Percentiles rank a stretch among this genome's conserved stretches.
Evolutionary conservation across 2,113 vertebrate species (phyloP).

Genomic region (Aldabrachelys gigantea): DNA sequence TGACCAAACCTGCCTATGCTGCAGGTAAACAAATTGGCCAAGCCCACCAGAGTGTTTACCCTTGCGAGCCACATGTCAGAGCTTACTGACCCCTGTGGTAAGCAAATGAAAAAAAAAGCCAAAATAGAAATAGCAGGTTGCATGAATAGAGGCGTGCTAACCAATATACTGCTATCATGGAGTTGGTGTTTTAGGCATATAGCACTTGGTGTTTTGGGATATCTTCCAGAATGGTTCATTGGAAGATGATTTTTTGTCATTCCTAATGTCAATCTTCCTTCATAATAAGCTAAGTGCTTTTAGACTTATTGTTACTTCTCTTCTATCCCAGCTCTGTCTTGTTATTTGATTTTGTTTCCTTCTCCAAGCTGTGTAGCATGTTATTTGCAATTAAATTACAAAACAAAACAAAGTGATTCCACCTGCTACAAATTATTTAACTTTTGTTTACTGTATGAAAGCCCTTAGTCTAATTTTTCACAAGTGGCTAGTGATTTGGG

Average conservation of each 20-base stretch:
- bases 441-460: background rate
- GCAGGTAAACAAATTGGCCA: too few species aligned
- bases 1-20: too few species aligned
- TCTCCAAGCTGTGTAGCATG: background rate
- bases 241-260: background rate
- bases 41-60: too few species aligned
- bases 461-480: background rate
- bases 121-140: background rate
- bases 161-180: background rate
- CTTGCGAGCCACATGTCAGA: too few species aligned
- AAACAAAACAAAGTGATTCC: background rate
- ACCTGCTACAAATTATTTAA: background rate
- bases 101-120: background rate
- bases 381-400: background rate
- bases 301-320: background rate
- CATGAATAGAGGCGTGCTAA: background rate
- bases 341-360: background rate
- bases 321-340: background rate
- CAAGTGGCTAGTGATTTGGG: background rate
- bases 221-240: background rate
- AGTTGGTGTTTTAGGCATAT: background rate
- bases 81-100: background rate
- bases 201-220: background rate
- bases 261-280: background rate
- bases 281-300: background rate